phyloP scores from a whole-genome alignment of 1,140 invertebrate genomes.

The Caligus rogercresseyi region DNA sequence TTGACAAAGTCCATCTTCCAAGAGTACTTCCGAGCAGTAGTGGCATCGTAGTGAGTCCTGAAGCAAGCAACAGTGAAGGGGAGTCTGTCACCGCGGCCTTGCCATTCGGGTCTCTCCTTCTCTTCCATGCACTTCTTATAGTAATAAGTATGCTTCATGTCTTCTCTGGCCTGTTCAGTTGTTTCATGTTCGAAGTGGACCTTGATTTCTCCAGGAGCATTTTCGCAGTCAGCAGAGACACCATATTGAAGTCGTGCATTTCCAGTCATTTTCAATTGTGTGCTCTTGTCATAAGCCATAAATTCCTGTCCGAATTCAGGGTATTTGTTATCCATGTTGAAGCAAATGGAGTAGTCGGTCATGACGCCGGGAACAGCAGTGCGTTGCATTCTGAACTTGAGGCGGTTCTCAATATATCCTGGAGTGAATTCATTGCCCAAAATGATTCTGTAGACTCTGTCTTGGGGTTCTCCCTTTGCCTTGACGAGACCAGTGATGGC shows the following conservation, averaged over 20 bases:
- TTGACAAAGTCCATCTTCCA: constrained; percentile 21
- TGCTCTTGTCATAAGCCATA: neutral
- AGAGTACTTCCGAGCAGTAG: constrained; percentile 21
- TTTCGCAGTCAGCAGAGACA: neutral
- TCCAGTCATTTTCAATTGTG: neutral
- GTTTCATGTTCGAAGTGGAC: constrained; percentile 12
- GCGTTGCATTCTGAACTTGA: constrained; percentile 13
- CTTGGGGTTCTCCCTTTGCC: constrained; percentile 7
- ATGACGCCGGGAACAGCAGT: constrained; percentile 2
- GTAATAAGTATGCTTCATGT: constrained; percentile 4
- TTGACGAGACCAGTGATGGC: constrained; percentile 4
- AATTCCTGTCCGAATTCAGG: constrained; percentile 16
- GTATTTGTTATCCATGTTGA: constrained; percentile 6
- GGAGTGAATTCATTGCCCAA: constrained; percentile 5
- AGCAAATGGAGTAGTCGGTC: constrained; percentile 11
- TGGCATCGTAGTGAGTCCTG: constrained; percentile 21
- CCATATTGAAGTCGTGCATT: constrained; percentile 13
- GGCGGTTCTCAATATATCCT: constrained; percentile 6
- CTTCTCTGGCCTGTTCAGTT: constrained; percentile 9
- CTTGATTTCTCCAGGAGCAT: constrained; percentile 9
- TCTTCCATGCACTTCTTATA: constrained; percentile 18
- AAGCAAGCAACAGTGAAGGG: constrained; percentile 21
- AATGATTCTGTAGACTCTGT: constrained; percentile 2
- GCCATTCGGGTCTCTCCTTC: constrained; percentile 2
- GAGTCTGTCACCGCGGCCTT: neutral